Conservation (phyloP, 2,113 vertebrate species). For the Rhombomys opimus region DNA sequence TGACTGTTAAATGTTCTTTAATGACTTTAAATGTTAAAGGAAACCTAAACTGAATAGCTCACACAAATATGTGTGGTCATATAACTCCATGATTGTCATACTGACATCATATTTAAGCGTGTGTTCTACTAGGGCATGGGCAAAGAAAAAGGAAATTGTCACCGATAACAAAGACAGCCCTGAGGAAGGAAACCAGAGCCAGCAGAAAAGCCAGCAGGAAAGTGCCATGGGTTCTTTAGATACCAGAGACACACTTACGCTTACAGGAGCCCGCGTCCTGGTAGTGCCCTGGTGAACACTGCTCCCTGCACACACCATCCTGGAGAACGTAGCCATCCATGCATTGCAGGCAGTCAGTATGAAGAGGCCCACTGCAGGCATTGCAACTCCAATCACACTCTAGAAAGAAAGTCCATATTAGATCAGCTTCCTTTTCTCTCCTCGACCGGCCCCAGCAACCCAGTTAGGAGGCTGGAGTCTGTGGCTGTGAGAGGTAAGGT, state of each 20-base stretch:
- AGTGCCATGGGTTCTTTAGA: not conserved
- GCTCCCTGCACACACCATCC: constrained; percentile 89
- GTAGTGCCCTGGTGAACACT: constrained; percentile 89
- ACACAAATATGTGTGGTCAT: not conserved
- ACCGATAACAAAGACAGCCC: not conserved
- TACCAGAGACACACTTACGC: constrained; percentile 86
- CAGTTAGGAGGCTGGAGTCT: not conserved
- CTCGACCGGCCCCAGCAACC: not conserved
- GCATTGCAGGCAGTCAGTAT: constrained; percentile 95
- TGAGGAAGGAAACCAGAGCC: not conserved
- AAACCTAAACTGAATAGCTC: not conserved
- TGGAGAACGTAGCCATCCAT: constrained; percentile 94
- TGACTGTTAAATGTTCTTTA: not conserved
- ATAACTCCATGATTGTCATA: not conserved
- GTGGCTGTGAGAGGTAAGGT: not conserved
- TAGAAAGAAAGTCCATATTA: constrained; percentile 74
- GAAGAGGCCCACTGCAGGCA: constrained; percentile 90
- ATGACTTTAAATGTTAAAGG: not conserved
- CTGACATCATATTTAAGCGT: not conserved
- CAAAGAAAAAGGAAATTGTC: not conserved
- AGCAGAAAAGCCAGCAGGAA: not conserved
- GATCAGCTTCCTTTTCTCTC: not conserved
- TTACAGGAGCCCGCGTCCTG: constrained; percentile 89
- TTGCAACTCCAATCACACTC: constrained; percentile 99
- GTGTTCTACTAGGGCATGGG: not conserved